Conservation (phyloP, 2,113 vertebrate species). For the Antennarius striatus region DNA sequence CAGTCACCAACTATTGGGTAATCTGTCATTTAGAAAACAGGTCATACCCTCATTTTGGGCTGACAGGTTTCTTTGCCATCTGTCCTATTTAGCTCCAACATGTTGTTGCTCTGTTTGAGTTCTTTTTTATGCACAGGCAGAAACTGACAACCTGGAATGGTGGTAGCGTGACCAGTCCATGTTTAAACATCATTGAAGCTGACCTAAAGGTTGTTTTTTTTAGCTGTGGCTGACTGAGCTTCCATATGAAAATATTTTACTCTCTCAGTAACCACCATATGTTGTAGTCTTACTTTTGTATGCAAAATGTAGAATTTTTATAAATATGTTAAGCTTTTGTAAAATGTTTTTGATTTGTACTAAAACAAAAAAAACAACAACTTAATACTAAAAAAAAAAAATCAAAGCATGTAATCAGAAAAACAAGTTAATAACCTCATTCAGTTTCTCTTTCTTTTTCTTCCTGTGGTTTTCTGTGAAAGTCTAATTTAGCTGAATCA, state of each 20-base stretch:
- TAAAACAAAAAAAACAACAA: neutral
- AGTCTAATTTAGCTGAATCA: constrained; percentile 49
- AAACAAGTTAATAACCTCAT: neutral
- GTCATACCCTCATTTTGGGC: constrained; percentile 34
- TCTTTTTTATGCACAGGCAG: constrained; percentile 13
- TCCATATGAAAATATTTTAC: neutral
- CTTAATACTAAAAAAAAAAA: neutral
- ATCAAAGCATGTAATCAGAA: neutral
- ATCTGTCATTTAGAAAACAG: constrained; percentile 39
- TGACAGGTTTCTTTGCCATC: constrained; percentile 30
- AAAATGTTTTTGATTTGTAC: too few relatives aligned
- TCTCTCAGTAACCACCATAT: too few relatives aligned
- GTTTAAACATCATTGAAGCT: constrained; percentile 3
- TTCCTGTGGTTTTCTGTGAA: constrained; percentile 34
- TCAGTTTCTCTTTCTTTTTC: neutral
- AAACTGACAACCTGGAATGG: constrained; percentile 14
- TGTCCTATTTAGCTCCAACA: constrained; percentile 22
- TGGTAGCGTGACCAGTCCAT: neutral
- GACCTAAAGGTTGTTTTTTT: neutral
- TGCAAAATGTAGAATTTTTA: too few relatives aligned
- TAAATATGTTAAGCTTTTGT: too few relatives aligned
- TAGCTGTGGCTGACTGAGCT: neutral
- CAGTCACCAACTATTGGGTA: constrained; percentile 12
- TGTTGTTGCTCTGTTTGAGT: constrained; percentile 17
- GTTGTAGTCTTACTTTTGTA: too few relatives aligned